phyloP scores from a whole-genome alignment of 2,113 vertebrate genomes.

The Corapipo altera region DNA sequence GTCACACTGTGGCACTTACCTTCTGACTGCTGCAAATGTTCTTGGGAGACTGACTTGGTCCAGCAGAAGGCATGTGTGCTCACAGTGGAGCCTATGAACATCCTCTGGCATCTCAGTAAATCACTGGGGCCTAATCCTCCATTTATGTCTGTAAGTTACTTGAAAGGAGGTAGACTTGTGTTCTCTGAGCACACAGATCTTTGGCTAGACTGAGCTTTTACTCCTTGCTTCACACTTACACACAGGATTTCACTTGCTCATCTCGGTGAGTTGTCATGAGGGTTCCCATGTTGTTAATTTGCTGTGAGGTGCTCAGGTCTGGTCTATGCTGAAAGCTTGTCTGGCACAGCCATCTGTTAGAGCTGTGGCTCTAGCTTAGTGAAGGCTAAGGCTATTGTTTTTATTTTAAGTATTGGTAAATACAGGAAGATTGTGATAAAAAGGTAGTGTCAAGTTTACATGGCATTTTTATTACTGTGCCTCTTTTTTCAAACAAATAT shows the following conservation, averaged over 20 bases:
- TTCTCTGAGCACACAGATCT: background rate
- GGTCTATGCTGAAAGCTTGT: background rate
- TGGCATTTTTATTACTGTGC: background rate
- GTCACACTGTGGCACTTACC: background rate
- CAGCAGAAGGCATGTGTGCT: background rate
- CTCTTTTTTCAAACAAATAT: background rate
- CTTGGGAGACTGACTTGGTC: background rate
- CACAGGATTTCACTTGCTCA: background rate
- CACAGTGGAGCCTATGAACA: background rate
- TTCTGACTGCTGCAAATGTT: background rate
- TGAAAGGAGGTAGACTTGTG: background rate
- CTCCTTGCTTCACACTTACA: background rate
- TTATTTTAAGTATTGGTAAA: background rate
- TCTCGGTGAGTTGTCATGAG: fast-evolving
- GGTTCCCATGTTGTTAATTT: fast-evolving
- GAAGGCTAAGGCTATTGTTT: background rate
- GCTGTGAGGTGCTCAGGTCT: background rate
- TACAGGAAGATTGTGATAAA: background rate
- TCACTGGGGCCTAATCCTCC: background rate
- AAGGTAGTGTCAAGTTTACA: background rate
- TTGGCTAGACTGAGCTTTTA: background rate
- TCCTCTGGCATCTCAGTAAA: background rate
- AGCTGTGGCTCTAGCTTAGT: background rate
- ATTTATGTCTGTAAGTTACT: fast-evolving
- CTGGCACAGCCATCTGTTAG: background rate